phyloP scores from a whole-genome alignment of 2,888 invertebrate species.

The Drosophila paucipuncta region DNA sequence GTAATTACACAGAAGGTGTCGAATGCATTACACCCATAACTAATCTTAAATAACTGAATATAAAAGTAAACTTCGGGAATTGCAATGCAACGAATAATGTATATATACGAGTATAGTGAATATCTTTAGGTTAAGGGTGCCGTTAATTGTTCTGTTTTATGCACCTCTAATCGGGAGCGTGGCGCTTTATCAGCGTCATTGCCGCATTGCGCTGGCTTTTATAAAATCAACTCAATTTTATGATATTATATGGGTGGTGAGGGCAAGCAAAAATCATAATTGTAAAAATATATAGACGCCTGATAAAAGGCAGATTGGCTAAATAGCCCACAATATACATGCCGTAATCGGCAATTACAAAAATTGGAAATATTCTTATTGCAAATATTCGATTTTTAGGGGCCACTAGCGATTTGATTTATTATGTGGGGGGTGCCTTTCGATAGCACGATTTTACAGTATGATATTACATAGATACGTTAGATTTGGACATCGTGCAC shows the following conservation, averaged over 20 bases:
- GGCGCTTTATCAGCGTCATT: slow-evolving; percentile 49
- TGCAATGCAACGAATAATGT: neutral
- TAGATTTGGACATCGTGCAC: slow-evolving; percentile 15
- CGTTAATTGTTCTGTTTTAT: slow-evolving; percentile 27
- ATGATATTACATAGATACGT: slow-evolving; percentile 25
- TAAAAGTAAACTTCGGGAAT: slow-evolving; percentile 8
- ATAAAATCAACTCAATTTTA: slow-evolving; percentile 71
- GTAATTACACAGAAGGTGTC: neutral
- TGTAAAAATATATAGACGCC: slow-evolving; percentile 49
- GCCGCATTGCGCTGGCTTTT: slow-evolving; percentile 26
- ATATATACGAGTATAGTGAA: neutral
- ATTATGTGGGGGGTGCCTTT: slow-evolving; percentile 2
- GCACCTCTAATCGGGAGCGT: slow-evolving; percentile 48
- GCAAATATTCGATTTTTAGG: slow-evolving; percentile 27
- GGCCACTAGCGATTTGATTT: slow-evolving; percentile 50
- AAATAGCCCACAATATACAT: slow-evolving; percentile 55
- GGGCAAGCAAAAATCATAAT: slow-evolving; percentile 33
- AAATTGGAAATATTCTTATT: slow-evolving; percentile 20
- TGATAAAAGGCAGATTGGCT: slow-evolving; percentile 50
- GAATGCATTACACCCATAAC: neutral
- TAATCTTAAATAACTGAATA: neutral
- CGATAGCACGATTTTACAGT: slow-evolving; percentile 22
- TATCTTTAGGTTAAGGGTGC: slow-evolving; percentile 10
- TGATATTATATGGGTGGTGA: slow-evolving; percentile 34
- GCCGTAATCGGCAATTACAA: slow-evolving; percentile 62